Conservation (phyloP, 2,888 invertebrate species). For the Stenchaetothrips biformis region DNA sequence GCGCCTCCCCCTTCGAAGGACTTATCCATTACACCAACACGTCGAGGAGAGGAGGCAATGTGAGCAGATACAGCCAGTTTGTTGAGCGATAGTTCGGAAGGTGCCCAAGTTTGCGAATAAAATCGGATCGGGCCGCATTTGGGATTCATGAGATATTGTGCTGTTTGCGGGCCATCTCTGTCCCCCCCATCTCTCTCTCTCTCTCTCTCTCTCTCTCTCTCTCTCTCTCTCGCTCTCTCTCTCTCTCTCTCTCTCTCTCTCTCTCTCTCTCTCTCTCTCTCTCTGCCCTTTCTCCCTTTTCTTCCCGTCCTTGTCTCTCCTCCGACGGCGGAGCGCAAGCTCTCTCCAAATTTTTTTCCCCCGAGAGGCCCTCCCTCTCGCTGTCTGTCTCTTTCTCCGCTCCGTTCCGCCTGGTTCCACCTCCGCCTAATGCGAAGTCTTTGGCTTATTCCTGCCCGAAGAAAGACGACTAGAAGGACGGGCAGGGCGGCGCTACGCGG, state of each 20-base stretch:
- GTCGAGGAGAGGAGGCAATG: neutral
- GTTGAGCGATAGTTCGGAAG: slow-evolving; percentile 17
- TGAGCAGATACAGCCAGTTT: neutral
- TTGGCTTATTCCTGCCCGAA: too few relatives aligned
- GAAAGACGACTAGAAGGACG: too few relatives aligned
- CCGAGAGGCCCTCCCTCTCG: too few relatives aligned
- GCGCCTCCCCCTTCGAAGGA: neutral
- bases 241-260: too few relatives aligned
- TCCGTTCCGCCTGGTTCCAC: too few relatives aligned
- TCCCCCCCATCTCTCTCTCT: neutral
- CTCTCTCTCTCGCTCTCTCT: neutral
- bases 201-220: neutral
- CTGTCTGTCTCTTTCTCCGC: too few relatives aligned
- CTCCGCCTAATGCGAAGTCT: too few relatives aligned
- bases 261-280: too few relatives aligned
- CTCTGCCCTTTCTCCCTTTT: neutral
- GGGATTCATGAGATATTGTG: slow-evolving; percentile 18
- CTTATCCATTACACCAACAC: neutral
- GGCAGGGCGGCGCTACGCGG: too few relatives aligned
- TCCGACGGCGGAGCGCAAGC: neutral
- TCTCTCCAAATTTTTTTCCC: too few relatives aligned
- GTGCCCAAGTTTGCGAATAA: slow-evolving; percentile 22
- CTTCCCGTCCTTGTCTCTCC: neutral
- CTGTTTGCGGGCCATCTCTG: neutral
- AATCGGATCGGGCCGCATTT: slow-evolving; percentile 22